phyloP scores from a whole-genome alignment of 2,888 invertebrate genomes.

The Polymixis lichenea region DNA sequence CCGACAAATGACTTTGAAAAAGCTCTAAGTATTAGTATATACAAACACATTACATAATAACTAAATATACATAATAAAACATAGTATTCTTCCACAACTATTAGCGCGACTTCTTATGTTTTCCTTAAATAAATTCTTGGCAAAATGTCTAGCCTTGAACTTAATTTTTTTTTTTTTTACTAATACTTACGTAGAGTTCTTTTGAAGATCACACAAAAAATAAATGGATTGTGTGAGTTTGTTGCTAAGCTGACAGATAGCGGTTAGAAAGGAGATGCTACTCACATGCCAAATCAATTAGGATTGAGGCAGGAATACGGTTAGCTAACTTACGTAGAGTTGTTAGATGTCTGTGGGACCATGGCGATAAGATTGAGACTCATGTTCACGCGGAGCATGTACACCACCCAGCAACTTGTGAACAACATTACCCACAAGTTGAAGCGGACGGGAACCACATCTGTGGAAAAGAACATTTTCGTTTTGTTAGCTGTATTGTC shows the following conservation, averaged over 20 bases:
- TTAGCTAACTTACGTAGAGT: constrained; percentile 75
- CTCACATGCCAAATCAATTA: constrained; percentile 1
- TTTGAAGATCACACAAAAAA: constrained; percentile 33
- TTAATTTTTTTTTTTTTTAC: constrained; percentile 9
- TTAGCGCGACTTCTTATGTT: background rate
- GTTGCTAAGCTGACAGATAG: background rate
- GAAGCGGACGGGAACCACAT: constrained; percentile 84
- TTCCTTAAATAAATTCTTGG: background rate
- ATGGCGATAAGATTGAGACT: constrained; percentile 94
- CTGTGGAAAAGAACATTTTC: constrained; percentile 71
- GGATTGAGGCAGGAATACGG: background rate
- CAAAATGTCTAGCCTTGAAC: constrained; percentile 14
- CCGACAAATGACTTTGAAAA: background rate
- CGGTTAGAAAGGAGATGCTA: background rate
- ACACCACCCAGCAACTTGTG: constrained; percentile 93
- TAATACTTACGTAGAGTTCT: constrained; percentile 78
- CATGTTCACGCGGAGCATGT: constrained; percentile 94
- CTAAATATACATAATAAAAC: no score
- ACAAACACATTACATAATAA: background rate
- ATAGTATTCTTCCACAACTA: constrained; percentile 14
- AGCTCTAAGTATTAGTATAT: background rate
- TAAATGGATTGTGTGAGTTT: background rate
- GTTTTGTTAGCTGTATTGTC: background rate
- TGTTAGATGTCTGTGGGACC: constrained; percentile 88
- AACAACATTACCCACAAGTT: constrained; percentile 92